These are phyloP conservation scores for Phalacrocorax carbo DNA, from an alignment of 2,113 vertebrate genomes.

Conservation along the genomic window DNA sequence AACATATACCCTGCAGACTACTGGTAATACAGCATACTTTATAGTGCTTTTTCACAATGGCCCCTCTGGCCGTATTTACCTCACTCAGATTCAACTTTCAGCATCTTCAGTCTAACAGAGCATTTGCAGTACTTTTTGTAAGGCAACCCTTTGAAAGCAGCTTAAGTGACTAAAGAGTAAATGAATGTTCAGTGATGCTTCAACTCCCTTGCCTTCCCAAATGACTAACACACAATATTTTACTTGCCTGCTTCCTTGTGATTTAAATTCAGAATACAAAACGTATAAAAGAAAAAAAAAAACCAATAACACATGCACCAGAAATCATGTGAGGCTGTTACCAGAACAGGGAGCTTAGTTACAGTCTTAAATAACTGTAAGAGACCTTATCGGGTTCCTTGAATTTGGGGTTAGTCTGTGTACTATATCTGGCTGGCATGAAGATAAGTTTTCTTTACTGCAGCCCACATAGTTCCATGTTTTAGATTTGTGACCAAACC, in stretches of 20 bases:
- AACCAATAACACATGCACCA: fast-evolving
- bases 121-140: neutral
- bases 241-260: neutral
- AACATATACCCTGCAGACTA: neutral
- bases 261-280: neutral
- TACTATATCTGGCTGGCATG: neutral
- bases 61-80: neutral
- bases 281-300: neutral
- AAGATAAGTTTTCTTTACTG: neutral
- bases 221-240: neutral
- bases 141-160: neutral
- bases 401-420: neutral
- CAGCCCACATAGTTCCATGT: neutral
- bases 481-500: neutral
- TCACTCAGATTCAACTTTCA: neutral
- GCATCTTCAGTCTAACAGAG: neutral
- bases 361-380: neutral
- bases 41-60: neutral
- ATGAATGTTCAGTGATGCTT: neutral
- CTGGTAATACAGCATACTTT: neutral
- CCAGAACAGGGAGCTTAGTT: neutral
- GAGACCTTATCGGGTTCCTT: neutral
- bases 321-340: neutral
- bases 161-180: neutral
- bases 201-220: neutral